Base-by-base conservation (phyloP, 2,113 vertebrate species). In the Tiliqua scincoides region DNA sequence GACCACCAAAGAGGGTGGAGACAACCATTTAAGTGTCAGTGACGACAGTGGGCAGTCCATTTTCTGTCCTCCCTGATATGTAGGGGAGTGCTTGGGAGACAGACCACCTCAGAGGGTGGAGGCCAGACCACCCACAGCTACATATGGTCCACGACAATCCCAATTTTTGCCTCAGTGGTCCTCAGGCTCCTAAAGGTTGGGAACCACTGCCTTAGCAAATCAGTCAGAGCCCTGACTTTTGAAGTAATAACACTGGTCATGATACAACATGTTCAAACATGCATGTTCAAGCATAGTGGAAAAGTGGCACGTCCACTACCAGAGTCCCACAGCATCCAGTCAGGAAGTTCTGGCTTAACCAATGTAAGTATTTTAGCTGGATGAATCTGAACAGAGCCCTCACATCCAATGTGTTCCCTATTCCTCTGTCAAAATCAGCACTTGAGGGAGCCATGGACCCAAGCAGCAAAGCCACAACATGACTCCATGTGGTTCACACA, bases 351-450 rank as follows among this genome's bases (percentile, higher is more conserved):
- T 67, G 23, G 61, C 78, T 43, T 21, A 30, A 12, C 78, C 35
- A 27, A 12, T n/a, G 3, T 2, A 40, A 17, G 21, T 63, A 30
- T 43, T 9, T 30, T 43, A 80, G 17, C 37, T 6, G 40, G 27
- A n/a, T 6, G 37, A 43, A 40, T 3, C 78, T 5, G 11, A 7
- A 20, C 21, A 9, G 18, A 35, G 3, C 2, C 3, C 30, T 32
- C n/a, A 6, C 27, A 30, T 1, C 3, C 25, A 71, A 86, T 92
- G 8, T 8, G 84, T 92, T 92, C 86, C 92, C 89, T 74, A 88
- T 88, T 86, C 87, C 91, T 85, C 18, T 52, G 87, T 85, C 91
- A 83, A 71, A 89, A 10, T 21, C 88, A 89, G 88, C 87, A 88
- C 61, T 59, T 12, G 83, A 67, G 71, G 82, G 6, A 93, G 87